phyloP scores from a whole-genome alignment of 2,113 vertebrate species.

The Labrus mixtus region DNA sequence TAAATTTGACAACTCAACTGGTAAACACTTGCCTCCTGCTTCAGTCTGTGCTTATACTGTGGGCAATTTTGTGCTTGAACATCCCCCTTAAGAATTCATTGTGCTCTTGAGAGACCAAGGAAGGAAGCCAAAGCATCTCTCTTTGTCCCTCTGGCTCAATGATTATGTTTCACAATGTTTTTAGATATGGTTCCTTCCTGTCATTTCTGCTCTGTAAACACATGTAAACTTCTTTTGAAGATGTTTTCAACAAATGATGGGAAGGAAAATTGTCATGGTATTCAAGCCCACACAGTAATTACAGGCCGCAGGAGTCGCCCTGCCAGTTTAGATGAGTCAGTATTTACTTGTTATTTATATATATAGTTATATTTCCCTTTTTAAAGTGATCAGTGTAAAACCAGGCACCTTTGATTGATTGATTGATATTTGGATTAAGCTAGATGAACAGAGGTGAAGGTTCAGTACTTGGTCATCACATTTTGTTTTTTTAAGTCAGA shows the following conservation, averaged over 20 bases:
- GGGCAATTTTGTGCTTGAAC: constrained; percentile 73
- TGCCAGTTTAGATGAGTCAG: constrained; percentile 62
- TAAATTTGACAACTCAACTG: constrained; percentile 90
- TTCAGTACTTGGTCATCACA: constrained; percentile 87
- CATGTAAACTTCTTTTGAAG: constrained; percentile 6
- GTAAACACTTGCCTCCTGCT: constrained; percentile 86
- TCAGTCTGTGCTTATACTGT: constrained; percentile 92
- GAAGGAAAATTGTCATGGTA: constrained; percentile 3
- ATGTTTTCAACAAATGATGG: constrained; percentile 1
- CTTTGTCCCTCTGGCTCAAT: constrained; percentile 18
- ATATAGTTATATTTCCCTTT: constrained; percentile 80
- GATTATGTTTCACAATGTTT: neutral
- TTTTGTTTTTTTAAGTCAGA: constrained; percentile 58
- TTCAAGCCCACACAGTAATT: constrained; percentile 86
- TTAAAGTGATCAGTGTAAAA: constrained; percentile 75
- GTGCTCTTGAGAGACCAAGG: constrained; percentile 84
- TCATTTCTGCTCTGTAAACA: constrained; percentile 8
- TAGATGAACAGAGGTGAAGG: constrained; percentile 88
- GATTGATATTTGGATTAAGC: constrained; percentile 77
- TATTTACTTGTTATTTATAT: constrained; percentile 5
- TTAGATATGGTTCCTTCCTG: constrained; percentile 16
- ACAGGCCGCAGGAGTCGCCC: constrained; percentile 84
- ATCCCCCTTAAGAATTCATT: neutral
- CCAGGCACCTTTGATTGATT: constrained; percentile 59
- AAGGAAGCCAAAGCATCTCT: constrained; percentile 69